Conservation (phyloP, 1,140 invertebrate species). For the Physella acuta region DNA sequence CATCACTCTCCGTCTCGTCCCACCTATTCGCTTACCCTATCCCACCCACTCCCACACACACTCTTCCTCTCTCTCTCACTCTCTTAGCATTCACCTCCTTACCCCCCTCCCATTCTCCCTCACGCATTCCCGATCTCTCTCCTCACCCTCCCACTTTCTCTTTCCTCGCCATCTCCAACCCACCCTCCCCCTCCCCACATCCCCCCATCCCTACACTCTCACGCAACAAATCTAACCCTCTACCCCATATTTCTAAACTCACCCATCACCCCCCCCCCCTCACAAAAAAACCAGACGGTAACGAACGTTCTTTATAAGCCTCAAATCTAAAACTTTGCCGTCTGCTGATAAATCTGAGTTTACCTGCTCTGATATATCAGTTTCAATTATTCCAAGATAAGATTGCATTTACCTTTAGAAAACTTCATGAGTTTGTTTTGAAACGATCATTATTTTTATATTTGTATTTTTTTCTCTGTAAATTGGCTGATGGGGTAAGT, state of each 20-base stretch:
- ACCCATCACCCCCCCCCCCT: not conserved
- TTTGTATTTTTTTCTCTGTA: no score
- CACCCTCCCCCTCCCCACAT: conserved; percentile 1
- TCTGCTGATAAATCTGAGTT: no score
- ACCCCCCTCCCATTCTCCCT: not conserved
- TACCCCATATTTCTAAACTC: not conserved
- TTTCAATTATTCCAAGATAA: no score
- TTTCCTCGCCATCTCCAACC: not conserved
- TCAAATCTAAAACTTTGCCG: no score
- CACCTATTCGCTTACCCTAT: not conserved
- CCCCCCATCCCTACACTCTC: not conserved
- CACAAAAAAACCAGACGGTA: not conserved
- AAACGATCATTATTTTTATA: no score
- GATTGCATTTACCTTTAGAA: no score
- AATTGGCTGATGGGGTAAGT: no score
- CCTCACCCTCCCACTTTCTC: not conserved
- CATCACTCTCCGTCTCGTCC: conserved; percentile 10
- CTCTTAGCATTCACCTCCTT: not conserved
- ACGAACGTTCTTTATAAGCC: no score
- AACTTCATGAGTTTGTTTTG: no score
- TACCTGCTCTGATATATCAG: no score
- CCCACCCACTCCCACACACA: conserved; percentile 14
- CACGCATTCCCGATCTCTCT: not conserved
- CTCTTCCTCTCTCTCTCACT: not conserved
- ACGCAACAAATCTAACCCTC: not conserved